A percentile compares a stretch with the other conserved stretches of the same genome.
phyloP scores from a whole-genome alignment of 2,888 invertebrate genomes.

The Chloroclystis v-ata region DNA sequence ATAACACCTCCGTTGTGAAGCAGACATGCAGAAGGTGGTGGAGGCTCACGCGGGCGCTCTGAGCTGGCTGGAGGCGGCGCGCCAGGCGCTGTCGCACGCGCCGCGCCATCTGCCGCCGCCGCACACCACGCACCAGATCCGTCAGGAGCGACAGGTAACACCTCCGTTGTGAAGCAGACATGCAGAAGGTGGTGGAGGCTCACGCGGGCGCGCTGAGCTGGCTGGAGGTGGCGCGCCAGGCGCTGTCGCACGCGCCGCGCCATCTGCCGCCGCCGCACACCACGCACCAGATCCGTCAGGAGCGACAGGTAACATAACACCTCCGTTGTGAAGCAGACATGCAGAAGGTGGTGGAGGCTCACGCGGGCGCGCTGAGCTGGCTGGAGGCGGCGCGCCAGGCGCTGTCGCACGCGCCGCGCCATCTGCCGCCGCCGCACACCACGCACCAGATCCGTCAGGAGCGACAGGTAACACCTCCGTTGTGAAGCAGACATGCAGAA shows the following conservation, averaged over 20 bases:
- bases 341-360: slow-evolving; percentile 83
- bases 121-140: slow-evolving; percentile 87
- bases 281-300: slow-evolving; percentile 86
- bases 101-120: slow-evolving; percentile 86
- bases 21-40: slow-evolving; percentile 81
- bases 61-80: slow-evolving; percentile 89
- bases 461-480: slow-evolving; percentile 61
- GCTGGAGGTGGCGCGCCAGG: slow-evolving; percentile 86
- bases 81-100: slow-evolving; percentile 80
- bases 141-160: slow-evolving; percentile 81
- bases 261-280: slow-evolving; percentile 87
- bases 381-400: slow-evolving; percentile 85
- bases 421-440: slow-evolving; percentile 86
- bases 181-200: slow-evolving; percentile 84
- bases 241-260: slow-evolving; percentile 81
- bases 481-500: slow-evolving; percentile 76
- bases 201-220: slow-evolving; percentile 86
- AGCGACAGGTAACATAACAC: slow-evolving; percentile 78
- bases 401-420: slow-evolving; percentile 81
- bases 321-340: slow-evolving; percentile 43
- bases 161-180: neutral
- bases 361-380: slow-evolving; percentile 88
- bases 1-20: neutral
- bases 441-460: slow-evolving; percentile 88
- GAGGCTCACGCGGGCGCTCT: slow-evolving; percentile 84